A percentile compares a stretch with the other conserved stretches of the same genome.
Evolutionary conservation across 2,113 vertebrate genomes (phyloP).

Genomic region (Phyllostomus hastatus): DNA sequence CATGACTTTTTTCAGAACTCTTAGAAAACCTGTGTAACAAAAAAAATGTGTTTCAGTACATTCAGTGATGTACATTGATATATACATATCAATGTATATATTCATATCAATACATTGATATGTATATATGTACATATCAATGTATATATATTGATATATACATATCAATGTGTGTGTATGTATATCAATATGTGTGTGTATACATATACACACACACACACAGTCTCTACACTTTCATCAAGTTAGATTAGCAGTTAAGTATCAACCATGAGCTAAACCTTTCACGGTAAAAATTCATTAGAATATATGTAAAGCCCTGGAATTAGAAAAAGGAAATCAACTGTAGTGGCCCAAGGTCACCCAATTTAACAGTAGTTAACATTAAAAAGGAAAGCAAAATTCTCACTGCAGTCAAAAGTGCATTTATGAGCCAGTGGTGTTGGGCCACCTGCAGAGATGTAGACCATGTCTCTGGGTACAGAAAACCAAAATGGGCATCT

Average conservation of each 20-base stretch:
- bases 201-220: too few species aligned
- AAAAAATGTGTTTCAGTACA: not conserved
- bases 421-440: not conserved
- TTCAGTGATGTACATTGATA: not conserved
- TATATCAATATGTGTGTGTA: too few species aligned
- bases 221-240: not conserved
- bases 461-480: not conserved
- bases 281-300: not conserved
- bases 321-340: not conserved
- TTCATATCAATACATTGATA: too few species aligned
- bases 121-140: too few species aligned
- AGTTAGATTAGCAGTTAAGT: not conserved
- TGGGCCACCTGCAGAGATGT: not conserved
- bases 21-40: not conserved
- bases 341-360: not conserved
- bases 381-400: not conserved
- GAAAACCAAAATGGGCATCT: not conserved
- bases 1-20: not conserved
- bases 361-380: not conserved
- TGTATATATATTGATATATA: not conserved
- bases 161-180: too few species aligned
- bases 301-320: not conserved
- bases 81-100: too few species aligned
- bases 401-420: not conserved
- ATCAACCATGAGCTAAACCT: not conserved